Conservation (phyloP, 1,140 invertebrate genomes). For the Xylocopa sonorina region DNA sequence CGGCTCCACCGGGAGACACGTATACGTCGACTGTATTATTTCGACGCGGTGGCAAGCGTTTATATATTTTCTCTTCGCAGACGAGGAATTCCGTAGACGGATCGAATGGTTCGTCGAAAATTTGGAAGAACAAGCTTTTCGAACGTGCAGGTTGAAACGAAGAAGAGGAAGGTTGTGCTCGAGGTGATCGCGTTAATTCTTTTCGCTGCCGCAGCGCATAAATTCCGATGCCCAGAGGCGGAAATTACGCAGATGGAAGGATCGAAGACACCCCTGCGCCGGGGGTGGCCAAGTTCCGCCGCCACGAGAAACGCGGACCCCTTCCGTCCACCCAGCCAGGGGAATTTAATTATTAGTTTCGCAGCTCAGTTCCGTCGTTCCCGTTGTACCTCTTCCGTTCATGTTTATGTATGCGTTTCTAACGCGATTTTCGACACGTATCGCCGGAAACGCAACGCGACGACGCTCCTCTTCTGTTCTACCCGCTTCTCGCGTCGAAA, state of each 20-base stretch:
- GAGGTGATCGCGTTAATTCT: neutral
- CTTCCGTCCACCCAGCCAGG: constrained; percentile 51
- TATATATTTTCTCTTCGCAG: neutral
- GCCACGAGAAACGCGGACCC: constrained; percentile 42
- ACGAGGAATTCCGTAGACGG: no score
- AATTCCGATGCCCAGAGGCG: constrained; percentile 45
- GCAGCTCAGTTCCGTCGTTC: constrained; percentile 71
- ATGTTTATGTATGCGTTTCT: constrained; percentile 75
- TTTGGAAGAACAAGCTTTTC: neutral
- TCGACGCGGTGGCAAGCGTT: neutral
- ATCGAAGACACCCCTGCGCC: constrained; percentile 51
- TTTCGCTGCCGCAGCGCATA: constrained; percentile 35
- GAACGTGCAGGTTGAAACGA: neutral
- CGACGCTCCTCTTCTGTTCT: neutral
- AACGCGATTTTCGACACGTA: constrained; percentile 66
- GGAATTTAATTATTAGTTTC: constrained; percentile 78
- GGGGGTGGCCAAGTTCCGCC: constrained; percentile 58
- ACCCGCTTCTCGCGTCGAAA: neutral
- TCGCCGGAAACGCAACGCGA: constrained; percentile 36
- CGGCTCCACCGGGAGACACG: neutral
- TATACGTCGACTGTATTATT: constrained; percentile 2
- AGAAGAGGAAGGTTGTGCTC: neutral
- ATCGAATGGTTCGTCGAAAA: no score
- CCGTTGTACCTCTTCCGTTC: constrained; percentile 52
- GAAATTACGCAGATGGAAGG: constrained; percentile 44